Percentiles rank a stretch among this genome's conserved stretches.
These are phyloP conservation scores for Sicus ferrugineus DNA, from an alignment of 2,888 invertebrate genomes.

Conservation along the genomic window DNA sequence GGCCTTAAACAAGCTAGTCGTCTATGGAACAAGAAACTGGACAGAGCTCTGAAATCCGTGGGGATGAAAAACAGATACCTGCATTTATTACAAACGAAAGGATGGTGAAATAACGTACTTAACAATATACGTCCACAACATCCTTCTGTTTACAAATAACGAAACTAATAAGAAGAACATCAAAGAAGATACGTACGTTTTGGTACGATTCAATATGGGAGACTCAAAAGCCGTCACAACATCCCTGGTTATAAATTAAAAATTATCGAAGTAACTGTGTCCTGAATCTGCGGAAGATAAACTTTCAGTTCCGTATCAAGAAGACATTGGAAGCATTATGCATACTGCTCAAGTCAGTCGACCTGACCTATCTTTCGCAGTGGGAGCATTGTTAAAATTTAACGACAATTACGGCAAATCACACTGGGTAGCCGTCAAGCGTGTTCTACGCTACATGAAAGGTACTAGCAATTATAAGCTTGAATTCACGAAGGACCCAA, in stretches of 20 bases:
- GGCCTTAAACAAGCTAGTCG: not conserved
- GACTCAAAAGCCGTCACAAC: too few species aligned
- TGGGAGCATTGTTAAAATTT: not conserved
- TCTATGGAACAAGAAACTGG: too few species aligned
- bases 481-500: too few species aligned
- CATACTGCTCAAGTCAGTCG: not conserved
- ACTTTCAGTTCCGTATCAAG: not conserved
- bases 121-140: too few species aligned
- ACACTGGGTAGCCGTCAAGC: too few species aligned
- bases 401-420: not conserved
- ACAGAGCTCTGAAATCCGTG: too few species aligned
- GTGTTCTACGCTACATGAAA: not conserved
- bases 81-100: too few species aligned
- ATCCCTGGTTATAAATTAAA: not conserved
- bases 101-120: too few species aligned
- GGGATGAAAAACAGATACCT: too few species aligned
- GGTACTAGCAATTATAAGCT: too few species aligned
- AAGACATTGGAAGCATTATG: too few species aligned
- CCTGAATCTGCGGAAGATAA: not conserved
- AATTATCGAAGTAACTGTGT: not conserved
- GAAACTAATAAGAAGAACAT: not conserved
- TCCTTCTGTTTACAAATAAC: not conserved
- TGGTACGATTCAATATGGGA: too few species aligned
- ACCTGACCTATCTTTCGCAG: not conserved
- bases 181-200: not conserved